Evolutionary conservation across 2,113 vertebrate genomes (phyloP).

Genomic region (Pavo muticus): DNA sequence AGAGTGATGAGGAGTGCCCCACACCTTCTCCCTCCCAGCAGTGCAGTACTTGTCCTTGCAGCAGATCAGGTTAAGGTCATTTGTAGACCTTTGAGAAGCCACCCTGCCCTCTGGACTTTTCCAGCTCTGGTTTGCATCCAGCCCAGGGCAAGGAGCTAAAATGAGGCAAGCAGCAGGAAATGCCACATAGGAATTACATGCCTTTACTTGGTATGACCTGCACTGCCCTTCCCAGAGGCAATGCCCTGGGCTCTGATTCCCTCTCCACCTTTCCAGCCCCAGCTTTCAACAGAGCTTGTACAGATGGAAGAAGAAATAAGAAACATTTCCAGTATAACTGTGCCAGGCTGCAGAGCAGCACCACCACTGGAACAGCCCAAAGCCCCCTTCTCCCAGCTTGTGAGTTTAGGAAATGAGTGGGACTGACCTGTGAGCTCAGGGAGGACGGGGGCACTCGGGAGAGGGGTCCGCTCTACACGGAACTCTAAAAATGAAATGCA

Average conservation of each 20-base stretch:
- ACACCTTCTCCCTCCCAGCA: constrained; percentile 9
- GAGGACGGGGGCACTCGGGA: constrained; percentile 99
- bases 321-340: constrained; percentile 17
- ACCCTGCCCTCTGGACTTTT: neutral
- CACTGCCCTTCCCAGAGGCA: constrained; percentile 15
- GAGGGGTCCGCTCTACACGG: constrained; percentile 99
- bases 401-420: constrained; percentile 84
- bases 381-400: constrained; percentile 78
- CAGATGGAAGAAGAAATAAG: neutral
- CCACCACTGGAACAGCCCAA: constrained; percentile 51
- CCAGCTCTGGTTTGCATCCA: neutral
- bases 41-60: neutral
- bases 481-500: constrained; percentile 98
- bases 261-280: constrained; percentile 6
- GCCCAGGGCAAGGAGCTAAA: neutral
- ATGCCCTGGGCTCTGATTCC: constrained; percentile 25
- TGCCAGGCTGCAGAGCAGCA: constrained; percentile 1
- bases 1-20: neutral
- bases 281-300: neutral
- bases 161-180: neutral
- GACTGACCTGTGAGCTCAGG: constrained; percentile 99
- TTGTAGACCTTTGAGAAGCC: neutral
- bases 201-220: neutral
- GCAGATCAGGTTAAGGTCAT: neutral
- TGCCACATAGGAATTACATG: neutral